A percentile compares a stretch with the other conserved stretches of the same genome.
These are phyloP conservation scores for Oryzias melastigma DNA, from an alignment of 2,113 vertebrate species.

Conservation along the genomic window DNA sequence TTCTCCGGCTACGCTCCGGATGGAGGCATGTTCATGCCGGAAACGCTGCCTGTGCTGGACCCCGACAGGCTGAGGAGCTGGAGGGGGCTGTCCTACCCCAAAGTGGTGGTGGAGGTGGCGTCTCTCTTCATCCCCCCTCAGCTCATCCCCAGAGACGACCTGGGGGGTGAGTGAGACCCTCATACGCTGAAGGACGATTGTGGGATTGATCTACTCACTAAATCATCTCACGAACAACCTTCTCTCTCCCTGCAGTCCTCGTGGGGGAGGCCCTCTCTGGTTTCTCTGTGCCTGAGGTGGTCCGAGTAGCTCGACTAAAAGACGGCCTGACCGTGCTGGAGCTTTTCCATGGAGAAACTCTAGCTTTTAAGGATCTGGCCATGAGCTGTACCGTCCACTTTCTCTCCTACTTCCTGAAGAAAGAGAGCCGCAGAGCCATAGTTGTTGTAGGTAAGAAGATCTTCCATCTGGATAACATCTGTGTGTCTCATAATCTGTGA, in stretches of 20 bases:
- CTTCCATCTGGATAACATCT: too few species aligned
- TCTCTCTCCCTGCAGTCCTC: constrained; percentile 68
- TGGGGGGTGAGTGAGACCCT: constrained; percentile 75
- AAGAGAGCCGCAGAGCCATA: constrained; percentile 72
- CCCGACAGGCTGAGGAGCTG: constrained; percentile 75
- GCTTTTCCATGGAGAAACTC: constrained; percentile 88
- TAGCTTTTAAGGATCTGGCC: constrained; percentile 91
- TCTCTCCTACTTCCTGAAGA: constrained; percentile 86
- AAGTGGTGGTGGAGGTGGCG: constrained; percentile 85
- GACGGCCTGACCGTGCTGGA: constrained; percentile 84
- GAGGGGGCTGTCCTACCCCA: constrained; percentile 77
- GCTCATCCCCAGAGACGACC: constrained; percentile 72
- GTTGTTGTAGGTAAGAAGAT: constrained; percentile 85
- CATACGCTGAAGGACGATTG: too few species aligned
- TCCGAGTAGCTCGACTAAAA: constrained; percentile 76
- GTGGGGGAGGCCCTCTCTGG: constrained; percentile 80
- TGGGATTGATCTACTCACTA: too few species aligned
- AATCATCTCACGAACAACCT: too few species aligned
- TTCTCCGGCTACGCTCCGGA: constrained; percentile 87
- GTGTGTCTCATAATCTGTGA: too few species aligned
- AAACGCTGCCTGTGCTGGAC: constrained; percentile 75
- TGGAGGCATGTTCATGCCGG: constrained; percentile 90
- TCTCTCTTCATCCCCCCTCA: constrained; percentile 79
- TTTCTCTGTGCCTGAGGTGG: constrained; percentile 79
- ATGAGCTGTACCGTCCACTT: constrained; percentile 87